Evolutionary conservation across 1,140 invertebrate species (phyloP), one percentile per base, ranked within the genome.

Genomic region (Araneus ventricosus): DNA sequence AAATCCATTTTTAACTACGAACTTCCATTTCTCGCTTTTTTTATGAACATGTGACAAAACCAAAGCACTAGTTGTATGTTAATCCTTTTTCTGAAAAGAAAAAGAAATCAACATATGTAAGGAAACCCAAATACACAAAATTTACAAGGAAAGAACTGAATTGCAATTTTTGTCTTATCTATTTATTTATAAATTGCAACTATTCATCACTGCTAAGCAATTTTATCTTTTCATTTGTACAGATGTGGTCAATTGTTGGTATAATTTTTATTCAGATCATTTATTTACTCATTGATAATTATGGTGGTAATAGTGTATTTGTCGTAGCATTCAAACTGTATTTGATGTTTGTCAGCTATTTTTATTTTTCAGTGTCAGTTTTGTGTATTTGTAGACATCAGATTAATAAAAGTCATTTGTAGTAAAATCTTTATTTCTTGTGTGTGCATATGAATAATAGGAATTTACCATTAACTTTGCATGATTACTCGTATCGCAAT

Each of bases 261-360:
- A 57, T 61, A 52, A 61, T 86, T 86, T 86, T 86, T 59, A 86
- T 61, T 10, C 30, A 86, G 10, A 37, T 61, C 20, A 59, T 84
- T n/a, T 82, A 85, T 85, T 57, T 70, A 70, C 27, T 70, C 67
- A 52, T 34, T 86, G 59, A 57, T 20, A 86, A 86, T 14, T 22
- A 52, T 52, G 84, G 84, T 86, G 84, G 57, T 34, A 34, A 59
- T 57, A 34, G 22, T 59, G 17, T 59, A 86, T 61, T 86, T 86
- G 52, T 61, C 59, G 27, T 86, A 86, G 84, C 52, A 20, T 86
- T 37, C 30, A 34, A 52, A 6, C 14, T 86, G 27, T 22, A 34
- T 59, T 86, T 57, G n/a, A 86, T 86, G 84, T 86, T 34, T 22
- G 30, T 34, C 52, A 61, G n/a, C 52, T 86, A 27, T 59, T 86